Base-by-base conservation (phyloP, 2,113 vertebrate species). In the Setophaga coronata region DNA sequence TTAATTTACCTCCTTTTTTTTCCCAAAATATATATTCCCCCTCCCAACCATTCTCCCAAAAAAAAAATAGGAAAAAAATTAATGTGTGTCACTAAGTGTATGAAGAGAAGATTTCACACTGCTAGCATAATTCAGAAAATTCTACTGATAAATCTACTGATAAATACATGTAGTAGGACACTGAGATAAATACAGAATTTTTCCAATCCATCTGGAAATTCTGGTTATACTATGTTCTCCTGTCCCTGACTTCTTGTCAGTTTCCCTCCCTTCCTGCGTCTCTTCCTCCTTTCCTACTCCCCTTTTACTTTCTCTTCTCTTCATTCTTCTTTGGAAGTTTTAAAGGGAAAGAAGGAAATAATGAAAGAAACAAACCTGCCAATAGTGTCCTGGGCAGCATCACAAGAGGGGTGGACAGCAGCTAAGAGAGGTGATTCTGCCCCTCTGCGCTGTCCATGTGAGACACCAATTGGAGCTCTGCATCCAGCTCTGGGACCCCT, bases 351-450 rank as follows among this genome's bases (percentile, higher is more conserved):
- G 26, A 58, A 82, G 21, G 6, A 58, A 85, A 42, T 0, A 56
- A 81, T 26, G 2, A 50, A 53, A 54, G 2, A 62, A 38, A 4
- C 1, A 29, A 60, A 62, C 16, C 19, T 42, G 18, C 19, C 18
- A 24, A 1, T 18, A 0, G 0, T 53, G 15, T 47, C n/a, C 28
- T n/a, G 38, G 23, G 47, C 47, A 61, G 18, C 23, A 40, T 61
- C 28, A 11, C 28, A 53, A 38, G n/a, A 53, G 28, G 7, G 9
- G 3, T 45, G 18, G 28, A 38, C 2, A 1, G 9, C 23, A 78
- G 7, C 29, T 19, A 26, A 53, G 5, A 28, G 23, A 69, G n/a
- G 14, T 45, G 33, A 33, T 78, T 87, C 18, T 53, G 23, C 38
- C 10, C 38, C 15, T 53, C 26, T 77, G 29, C 26, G 51, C n/a